Base-by-base conservation (phyloP, 2,888 invertebrate genomes). In the Lasioglossum figueresi region DNA sequence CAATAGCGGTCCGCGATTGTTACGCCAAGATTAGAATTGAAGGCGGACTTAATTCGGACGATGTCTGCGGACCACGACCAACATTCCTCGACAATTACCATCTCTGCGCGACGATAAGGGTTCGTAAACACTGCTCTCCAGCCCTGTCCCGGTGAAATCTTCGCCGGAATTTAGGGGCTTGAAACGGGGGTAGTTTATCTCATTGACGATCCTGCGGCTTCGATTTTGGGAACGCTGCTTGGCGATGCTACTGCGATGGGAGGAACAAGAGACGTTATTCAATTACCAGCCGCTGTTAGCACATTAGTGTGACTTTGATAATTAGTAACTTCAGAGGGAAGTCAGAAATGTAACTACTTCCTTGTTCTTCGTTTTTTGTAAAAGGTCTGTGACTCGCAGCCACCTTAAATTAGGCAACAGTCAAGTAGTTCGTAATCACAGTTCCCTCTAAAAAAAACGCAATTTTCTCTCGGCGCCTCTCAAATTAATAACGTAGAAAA, bases 1-100 rank as follows among this genome's bases (percentile, higher is more conserved):
- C 85, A 83, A 88, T 87, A 80, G 78, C 80, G 34, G 43, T 1
- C 76, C 34, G 59, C 82, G 87, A 85, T 87, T 80, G 80, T 76
- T 73, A 79, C 76, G 31, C 66, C 52, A 48, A 72, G 81, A 77
- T 81, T 86, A 81, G 73, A 81, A 72, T 72, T 72, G 52, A 56
- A 76, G 72, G 19, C 31, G 34, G 31, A 66, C 31, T 76, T 77
- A 82, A 82, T 74, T 59, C 37, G 43, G 14, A 43, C 48, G 63
- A 56, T 75, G 48, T 59, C 59, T 79, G 75, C 34, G 16, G 14
- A 19, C 68, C 4, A 59, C 23, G 43, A 56, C 45, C 37, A 70
- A 78, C 84, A 52, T 48, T 76, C 52, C 66, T 27, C 16, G 76
- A 23, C 23, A 82, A 83, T 83, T 83, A 76, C 48, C 68, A 77